Evolutionary conservation across 92 coral and sea anemone species (phyloP).

Genomic region (Actinostola sp.): DNA sequence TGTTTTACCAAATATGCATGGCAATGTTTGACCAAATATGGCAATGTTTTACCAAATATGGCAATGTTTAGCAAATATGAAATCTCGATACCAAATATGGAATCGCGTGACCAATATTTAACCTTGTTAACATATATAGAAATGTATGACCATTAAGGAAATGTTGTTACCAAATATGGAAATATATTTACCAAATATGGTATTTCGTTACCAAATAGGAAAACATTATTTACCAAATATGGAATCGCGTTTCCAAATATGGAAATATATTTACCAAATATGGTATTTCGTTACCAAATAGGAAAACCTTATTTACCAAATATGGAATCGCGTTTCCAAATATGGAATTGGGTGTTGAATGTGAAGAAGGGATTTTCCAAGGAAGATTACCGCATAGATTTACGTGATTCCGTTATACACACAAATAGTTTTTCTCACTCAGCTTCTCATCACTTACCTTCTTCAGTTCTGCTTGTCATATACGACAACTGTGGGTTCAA

Average conservation of each 20-base stretch:
- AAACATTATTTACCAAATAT: too few species aligned
- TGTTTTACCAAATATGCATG: too few species aligned
- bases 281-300: not conserved
- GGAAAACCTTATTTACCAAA: too few species aligned
- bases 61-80: not conserved
- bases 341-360: too few species aligned
- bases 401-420: too few species aligned
- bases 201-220: not conserved
- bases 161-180: not conserved
- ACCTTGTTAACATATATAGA: too few species aligned
- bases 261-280: not conserved
- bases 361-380: too few species aligned
- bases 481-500: slow-evolving; percentile 85
- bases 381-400: too few species aligned
- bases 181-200: not conserved
- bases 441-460: slow-evolving; percentile 67
- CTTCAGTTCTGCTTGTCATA: slow-evolving; percentile 94
- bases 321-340: not conserved
- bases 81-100: not conserved
- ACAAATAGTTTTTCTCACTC: too few species aligned
- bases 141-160: too few species aligned
- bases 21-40: too few species aligned
- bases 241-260: not conserved
- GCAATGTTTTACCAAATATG: not conserved
- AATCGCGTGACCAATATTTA: too few species aligned